phyloP scores from a whole-genome alignment of 1,140 invertebrate genomes.

The Drosophila repletoides region DNA sequence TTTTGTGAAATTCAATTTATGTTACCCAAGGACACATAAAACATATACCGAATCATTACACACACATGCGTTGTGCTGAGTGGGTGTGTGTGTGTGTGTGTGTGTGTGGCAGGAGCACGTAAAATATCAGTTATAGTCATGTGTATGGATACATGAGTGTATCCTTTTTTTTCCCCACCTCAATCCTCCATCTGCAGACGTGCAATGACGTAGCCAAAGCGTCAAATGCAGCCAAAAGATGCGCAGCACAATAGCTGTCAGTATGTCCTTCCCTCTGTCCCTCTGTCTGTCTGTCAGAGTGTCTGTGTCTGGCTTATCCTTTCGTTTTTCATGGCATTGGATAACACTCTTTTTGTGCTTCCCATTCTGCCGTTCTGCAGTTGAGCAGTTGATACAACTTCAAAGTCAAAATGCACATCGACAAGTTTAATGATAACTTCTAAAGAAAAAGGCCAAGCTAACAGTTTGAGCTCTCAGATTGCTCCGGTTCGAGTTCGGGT shows the following conservation, averaged over 20 bases:
- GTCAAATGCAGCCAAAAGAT: constrained; percentile 64
- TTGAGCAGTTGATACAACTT: constrained; percentile 55
- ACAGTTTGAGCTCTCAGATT: constrained; percentile 43
- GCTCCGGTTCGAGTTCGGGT: neutral
- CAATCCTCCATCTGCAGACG: constrained; percentile 38
- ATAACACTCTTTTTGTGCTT: constrained; percentile 10
- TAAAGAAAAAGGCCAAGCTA: constrained; percentile 51
- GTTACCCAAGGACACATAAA: constrained; percentile 80
- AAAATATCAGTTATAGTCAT: constrained; percentile 75
- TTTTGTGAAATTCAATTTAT: constrained; percentile 81
- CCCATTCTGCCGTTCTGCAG: no score
- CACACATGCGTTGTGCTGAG: constrained; percentile 32
- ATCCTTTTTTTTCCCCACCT: neutral
- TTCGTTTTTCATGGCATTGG: constrained; percentile 71
- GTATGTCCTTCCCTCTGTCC: neutral
- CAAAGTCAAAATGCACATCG: constrained; percentile 71
- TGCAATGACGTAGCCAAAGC: constrained; percentile 76
- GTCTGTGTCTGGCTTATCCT: constrained; percentile 64
- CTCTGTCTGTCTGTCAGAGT: constrained; percentile 11
- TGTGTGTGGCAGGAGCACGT: constrained; percentile 45
- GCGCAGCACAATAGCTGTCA: constrained; percentile 41
- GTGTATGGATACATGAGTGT: constrained; percentile 12
- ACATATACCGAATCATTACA: constrained; percentile 79
- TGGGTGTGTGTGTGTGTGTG: constrained; percentile 37
- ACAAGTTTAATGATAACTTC: constrained; percentile 67